phyloP scores from a whole-genome alignment of 1,140 invertebrate species.

The Luehdorfia chinensis region DNA sequence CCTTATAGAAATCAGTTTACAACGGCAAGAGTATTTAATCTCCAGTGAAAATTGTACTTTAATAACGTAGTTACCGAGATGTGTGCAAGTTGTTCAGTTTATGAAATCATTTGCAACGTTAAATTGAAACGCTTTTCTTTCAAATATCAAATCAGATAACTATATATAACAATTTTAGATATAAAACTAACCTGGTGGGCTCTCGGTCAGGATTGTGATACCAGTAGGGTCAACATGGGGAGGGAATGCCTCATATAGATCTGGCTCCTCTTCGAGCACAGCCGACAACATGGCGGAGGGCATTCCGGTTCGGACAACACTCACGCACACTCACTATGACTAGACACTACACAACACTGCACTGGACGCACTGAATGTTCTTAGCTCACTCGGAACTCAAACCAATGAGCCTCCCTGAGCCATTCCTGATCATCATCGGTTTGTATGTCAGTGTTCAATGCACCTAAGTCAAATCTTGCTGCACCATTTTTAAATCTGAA shows the following conservation, averaged over 20 bases:
- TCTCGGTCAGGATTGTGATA: slow-evolving; percentile 80
- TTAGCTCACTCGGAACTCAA: slow-evolving; percentile 55
- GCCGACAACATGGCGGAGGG: slow-evolving; percentile 77
- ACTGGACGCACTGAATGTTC: slow-evolving; percentile 43
- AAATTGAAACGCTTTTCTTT: too few relatives aligned
- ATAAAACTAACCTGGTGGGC: slow-evolving; percentile 64
- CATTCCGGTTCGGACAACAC: slow-evolving; percentile 63
- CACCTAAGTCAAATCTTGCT: slow-evolving; percentile 76
- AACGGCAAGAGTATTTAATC: not conserved
- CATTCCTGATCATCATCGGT: slow-evolving; percentile 42
- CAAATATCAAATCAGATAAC: not conserved
- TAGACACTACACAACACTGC: slow-evolving; percentile 70
- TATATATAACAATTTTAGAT: slow-evolving; percentile 4
- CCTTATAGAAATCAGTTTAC: slow-evolving; percentile 3
- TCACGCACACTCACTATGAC: slow-evolving; percentile 54
- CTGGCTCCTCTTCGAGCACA: slow-evolving; percentile 84
- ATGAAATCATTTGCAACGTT: too few relatives aligned
- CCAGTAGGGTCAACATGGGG: slow-evolving; percentile 85
- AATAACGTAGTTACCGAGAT: too few relatives aligned
- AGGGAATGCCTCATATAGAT: slow-evolving; percentile 84
- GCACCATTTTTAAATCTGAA: slow-evolving; percentile 77
- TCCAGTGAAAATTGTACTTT: too few relatives aligned
- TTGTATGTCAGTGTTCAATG: slow-evolving; percentile 32
- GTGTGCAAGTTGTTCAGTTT: too few relatives aligned
- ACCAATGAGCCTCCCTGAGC: slow-evolving; percentile 55